Conservation (phyloP, 2,113 vertebrate species). For the Gopherus evgoodei region DNA sequence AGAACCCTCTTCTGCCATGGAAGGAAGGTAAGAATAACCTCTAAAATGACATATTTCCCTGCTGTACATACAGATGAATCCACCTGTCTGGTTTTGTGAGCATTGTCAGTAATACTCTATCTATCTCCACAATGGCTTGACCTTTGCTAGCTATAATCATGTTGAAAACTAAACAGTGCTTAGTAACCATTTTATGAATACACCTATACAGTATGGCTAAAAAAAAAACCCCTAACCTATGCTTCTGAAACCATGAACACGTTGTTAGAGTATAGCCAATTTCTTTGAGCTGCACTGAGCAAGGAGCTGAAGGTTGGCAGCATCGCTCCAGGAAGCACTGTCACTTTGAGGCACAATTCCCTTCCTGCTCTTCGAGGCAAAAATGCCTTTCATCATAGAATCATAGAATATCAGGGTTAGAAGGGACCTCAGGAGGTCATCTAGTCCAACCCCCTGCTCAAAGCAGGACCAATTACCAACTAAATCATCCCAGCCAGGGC, state of each 20-base stretch:
- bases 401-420: too few relatives aligned
- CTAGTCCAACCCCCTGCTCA: too few relatives aligned
- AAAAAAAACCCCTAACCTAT: not conserved
- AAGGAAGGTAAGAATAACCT: not conserved
- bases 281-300: not conserved
- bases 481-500: too few relatives aligned
- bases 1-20: not conserved
- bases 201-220: not conserved
- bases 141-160: not conserved
- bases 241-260: rapidly evolving
- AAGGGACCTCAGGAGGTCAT: too few relatives aligned
- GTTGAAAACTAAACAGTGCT: not conserved
- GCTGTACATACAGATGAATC: not conserved
- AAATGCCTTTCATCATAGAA: too few relatives aligned
- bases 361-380: not conserved
- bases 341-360: not conserved
- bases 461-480: too few relatives aligned
- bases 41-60: not conserved
- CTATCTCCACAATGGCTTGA: not conserved
- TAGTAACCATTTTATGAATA: not conserved
- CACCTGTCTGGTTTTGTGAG: not conserved
- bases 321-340: not conserved
- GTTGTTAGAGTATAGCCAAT: not conserved
- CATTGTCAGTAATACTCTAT: rapidly evolving
- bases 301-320: not conserved